Percentiles rank a stretch among this genome's conserved stretches.
phyloP scores from a whole-genome alignment of 2,797 vertebrate species.

The Coregonus suidteri region DNA sequence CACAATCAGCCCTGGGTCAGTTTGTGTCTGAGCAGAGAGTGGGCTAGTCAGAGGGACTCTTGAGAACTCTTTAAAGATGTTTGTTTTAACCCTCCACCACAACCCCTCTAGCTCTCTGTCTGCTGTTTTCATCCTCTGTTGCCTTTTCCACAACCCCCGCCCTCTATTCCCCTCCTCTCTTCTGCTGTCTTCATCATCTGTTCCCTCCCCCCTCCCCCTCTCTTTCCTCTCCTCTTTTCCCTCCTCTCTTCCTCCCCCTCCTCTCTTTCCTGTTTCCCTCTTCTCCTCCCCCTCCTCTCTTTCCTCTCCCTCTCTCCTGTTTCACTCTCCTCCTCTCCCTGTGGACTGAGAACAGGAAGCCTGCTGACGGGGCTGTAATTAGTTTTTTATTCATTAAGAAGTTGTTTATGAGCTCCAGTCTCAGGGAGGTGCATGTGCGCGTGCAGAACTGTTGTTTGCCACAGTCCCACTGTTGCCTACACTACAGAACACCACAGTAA shows the following conservation, averaged over 20 bases:
- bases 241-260: neutral
- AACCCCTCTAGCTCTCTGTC: neutral
- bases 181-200: neutral
- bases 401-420: slow-evolving; percentile 34
- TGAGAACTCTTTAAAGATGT: neutral
- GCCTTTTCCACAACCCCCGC: too few species aligned
- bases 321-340: slow-evolving; percentile 1
- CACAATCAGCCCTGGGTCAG: neutral
- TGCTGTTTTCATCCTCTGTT: neutral
- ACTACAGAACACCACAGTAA: neutral
- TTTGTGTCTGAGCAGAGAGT: neutral
- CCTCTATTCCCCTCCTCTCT: neutral
- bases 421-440: slow-evolving; percentile 15
- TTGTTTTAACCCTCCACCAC: neutral
- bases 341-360: slow-evolving; percentile 21
- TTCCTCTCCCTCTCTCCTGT: too few species aligned
- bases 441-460: neutral
- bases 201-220: too few species aligned
- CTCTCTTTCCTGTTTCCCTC: too few species aligned
- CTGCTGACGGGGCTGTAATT: slow-evolving; percentile 25
- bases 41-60: neutral
- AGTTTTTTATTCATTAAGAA: slow-evolving; percentile 40
- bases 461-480: neutral
- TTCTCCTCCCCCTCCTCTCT: neutral
- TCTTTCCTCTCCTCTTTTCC: too few species aligned